Evolutionary conservation across 2,888 invertebrate species (phyloP).

Genomic region (Eudemis profundana): DNA sequence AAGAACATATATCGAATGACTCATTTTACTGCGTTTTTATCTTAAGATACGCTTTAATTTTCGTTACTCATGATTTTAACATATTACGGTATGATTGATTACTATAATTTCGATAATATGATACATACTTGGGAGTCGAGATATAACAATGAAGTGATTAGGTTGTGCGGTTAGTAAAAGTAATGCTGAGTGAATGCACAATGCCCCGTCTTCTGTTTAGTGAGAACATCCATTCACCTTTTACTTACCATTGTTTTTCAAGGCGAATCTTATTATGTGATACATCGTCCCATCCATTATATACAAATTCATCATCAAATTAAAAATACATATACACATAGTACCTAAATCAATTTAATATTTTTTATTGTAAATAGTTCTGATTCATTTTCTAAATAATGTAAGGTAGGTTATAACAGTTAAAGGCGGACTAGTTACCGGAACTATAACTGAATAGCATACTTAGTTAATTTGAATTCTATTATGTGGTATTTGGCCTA

Average conservation of each 20-base stretch:
- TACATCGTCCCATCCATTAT: conserved; percentile 17
- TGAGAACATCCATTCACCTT: conserved; percentile 70
- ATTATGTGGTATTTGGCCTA: conserved; percentile 4
- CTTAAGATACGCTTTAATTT: not conserved
- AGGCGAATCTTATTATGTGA: conserved; percentile 32
- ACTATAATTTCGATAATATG: conserved; percentile 2
- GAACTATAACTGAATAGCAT: conserved; percentile 12
- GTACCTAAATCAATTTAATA: conserved; percentile 4
- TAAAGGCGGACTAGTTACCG: conserved; percentile 4
- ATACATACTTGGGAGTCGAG: conserved; percentile 51
- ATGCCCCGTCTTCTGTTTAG: conserved; percentile 61
- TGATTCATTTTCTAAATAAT: conserved; percentile 10
- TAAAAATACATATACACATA: not conserved
- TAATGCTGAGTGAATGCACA: conserved; percentile 62
- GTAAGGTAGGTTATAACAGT: no score
- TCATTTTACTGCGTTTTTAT: not conserved
- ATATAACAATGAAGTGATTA: conserved; percentile 58
- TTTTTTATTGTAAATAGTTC: conserved; percentile 1
- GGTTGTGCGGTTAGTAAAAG: conserved; percentile 68
- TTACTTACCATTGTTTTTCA: conserved; percentile 72
- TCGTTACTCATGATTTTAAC: not conserved
- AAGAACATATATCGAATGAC: conserved; percentile 4
- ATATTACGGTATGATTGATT: not conserved
- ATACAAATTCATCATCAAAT: conserved; percentile 2
- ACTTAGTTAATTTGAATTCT: not conserved